These are phyloP conservation scores for Panzeria rudis DNA, from an alignment of 2,888 invertebrate species.

Conservation along the genomic window DNA sequence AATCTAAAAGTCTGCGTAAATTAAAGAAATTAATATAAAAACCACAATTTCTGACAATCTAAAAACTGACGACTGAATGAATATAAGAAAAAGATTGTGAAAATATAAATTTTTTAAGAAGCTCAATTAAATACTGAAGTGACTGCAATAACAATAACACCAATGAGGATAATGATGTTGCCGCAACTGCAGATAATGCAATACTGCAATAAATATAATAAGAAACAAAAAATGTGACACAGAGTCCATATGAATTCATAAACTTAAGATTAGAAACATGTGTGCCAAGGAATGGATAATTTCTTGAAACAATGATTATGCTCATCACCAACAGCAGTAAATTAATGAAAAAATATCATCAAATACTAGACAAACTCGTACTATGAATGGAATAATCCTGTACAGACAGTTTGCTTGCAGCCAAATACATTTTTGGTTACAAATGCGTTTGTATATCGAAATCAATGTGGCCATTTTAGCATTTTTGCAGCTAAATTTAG, in stretches of 20 bases:
- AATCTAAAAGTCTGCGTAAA: constrained; percentile 59
- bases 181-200: constrained; percentile 16
- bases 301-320: constrained; percentile 32
- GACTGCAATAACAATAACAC: constrained; percentile 44
- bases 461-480: too few species aligned
- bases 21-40: constrained; percentile 52
- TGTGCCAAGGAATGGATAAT: constrained; percentile 39
- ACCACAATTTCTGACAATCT: constrained; percentile 48
- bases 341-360: constrained; percentile 20
- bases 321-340: constrained; percentile 38
- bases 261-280: constrained; percentile 30
- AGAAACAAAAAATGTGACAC: constrained; percentile 12
- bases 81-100: constrained; percentile 9
- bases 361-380: not conserved
- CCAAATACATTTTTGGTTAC: not conserved
- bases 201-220: constrained; percentile 26
- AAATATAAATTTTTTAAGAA: constrained; percentile 61
- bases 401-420: constrained; percentile 16
- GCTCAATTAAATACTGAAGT: constrained; percentile 66
- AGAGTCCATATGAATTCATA: constrained; percentile 20
- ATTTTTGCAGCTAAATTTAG: too few species aligned
- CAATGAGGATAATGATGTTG: constrained; percentile 19
- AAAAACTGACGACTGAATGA: constrained; percentile 26
- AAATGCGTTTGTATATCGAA: constrained; percentile 32
- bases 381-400: constrained; percentile 19